Percentiles rank a stretch among this genome's conserved stretches.
These are phyloP conservation scores for Vulpes ferrilata DNA, from an alignment of 2,113 vertebrate species.

Conservation along the genomic window DNA sequence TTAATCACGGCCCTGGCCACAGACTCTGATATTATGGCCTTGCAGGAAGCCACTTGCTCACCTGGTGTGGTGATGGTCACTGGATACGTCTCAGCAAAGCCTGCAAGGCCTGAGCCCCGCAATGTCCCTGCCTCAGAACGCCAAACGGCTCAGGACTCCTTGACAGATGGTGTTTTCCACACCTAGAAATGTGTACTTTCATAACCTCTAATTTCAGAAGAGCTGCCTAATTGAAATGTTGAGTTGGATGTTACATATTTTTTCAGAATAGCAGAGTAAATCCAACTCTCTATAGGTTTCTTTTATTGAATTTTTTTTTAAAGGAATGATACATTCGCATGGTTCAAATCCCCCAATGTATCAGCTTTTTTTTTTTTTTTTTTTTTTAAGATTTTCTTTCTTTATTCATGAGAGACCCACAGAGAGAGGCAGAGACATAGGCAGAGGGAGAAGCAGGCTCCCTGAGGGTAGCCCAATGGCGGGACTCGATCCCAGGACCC, in stretches of 20 bases:
- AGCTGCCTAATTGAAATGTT: not conserved
- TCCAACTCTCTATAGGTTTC: not conserved
- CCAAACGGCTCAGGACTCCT: not conserved
- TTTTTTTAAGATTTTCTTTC: no score
- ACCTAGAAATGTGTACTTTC: not conserved
- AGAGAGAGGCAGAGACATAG: no score
- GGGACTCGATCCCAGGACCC: no score
- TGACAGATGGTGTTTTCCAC: not conserved
- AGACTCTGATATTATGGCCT: not conserved
- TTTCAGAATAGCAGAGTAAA: slow-evolving; percentile 19
- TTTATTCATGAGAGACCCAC: no score
- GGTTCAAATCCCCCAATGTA: not conserved
- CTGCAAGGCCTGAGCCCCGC: not conserved
- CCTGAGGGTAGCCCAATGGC: no score
- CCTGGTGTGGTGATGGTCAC: fast-evolving
- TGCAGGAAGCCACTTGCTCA: not conserved
- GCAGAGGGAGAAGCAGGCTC: no score
- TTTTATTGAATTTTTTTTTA: not conserved
- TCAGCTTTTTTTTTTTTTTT: not conserved
- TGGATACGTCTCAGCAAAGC: not conserved
- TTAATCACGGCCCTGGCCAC: not conserved
- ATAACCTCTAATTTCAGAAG: slow-evolving; percentile 31
- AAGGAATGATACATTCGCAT: not conserved
- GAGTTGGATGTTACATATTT: not conserved
- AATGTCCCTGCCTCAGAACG: not conserved